A percentile compares a stretch with the other conserved stretches of the same genome.
Evolutionary conservation across 2,113 vertebrate species (phyloP).

Genomic region (Amblyornis subalaris): DNA sequence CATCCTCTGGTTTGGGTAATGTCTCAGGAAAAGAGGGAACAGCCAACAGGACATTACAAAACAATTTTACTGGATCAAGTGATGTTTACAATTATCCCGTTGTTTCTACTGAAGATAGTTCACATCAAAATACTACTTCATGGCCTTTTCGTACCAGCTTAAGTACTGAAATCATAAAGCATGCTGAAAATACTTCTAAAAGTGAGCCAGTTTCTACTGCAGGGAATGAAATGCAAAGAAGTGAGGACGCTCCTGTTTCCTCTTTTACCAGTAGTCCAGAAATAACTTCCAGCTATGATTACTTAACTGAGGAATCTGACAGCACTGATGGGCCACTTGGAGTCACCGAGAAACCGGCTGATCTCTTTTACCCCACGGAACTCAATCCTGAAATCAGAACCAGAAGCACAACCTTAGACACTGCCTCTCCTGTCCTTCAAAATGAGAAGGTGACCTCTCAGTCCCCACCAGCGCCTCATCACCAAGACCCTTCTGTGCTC

Average conservation of each 20-base stretch:
- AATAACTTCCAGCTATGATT: constrained; percentile 48
- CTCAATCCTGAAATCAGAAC: constrained; percentile 4
- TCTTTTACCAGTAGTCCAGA: constrained; percentile 17
- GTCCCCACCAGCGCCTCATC: not conserved
- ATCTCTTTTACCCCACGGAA: constrained; percentile 18
- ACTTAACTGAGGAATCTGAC: constrained; percentile 56
- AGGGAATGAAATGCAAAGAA: not conserved
- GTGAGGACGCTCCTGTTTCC: not conserved
- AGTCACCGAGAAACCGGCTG: not conserved
- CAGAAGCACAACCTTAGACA: not conserved
- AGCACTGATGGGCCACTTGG: constrained; percentile 45
- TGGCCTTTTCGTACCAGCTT: not conserved
- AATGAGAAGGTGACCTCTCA: not conserved
- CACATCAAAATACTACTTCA: constrained; percentile 15
- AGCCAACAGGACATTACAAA: not conserved
- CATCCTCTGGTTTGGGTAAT: not conserved
- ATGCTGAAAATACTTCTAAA: not conserved
- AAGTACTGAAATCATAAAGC: not conserved
- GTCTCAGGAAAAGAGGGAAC: not conserved
- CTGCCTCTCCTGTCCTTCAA: not conserved
- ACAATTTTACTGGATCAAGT: constrained; percentile 12
- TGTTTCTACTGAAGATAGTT: constrained; percentile 35
- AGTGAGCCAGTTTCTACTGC: not conserved
- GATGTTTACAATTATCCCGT: not conserved
- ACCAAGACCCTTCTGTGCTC: not conserved